Conservation (phyloP, 2,113 vertebrate species). For the Cheilinus undulatus region DNA sequence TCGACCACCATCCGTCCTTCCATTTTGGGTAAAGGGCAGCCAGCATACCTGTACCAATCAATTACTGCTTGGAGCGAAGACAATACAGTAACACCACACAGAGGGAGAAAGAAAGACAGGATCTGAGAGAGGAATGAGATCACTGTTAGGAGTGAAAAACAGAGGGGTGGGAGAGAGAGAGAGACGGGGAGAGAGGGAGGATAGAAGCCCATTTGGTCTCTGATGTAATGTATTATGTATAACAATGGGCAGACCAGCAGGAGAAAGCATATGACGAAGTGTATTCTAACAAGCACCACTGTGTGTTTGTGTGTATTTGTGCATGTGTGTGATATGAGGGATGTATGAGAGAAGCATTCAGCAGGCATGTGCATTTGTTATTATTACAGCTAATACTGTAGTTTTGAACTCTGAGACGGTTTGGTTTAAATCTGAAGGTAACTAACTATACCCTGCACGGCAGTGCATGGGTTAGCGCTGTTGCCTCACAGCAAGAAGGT, state of each 20-base stretch:
- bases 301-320: background rate
- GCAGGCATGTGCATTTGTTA: background rate
- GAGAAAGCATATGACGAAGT: conserved; percentile 60
- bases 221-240: conserved; percentile 79
- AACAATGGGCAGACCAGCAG: conserved; percentile 56
- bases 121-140: conserved; percentile 24
- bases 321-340: background rate
- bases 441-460: too few species aligned
- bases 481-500: too few species aligned
- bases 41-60: conserved; percentile 54
- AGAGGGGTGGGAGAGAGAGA: conserved; percentile 15
- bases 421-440: too few species aligned
- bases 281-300: conserved; percentile 28
- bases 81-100: conserved; percentile 22
- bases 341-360: background rate
- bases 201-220: conserved; percentile 63
- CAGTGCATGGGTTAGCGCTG: too few species aligned
- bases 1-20: conserved; percentile 38
- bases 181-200: background rate
- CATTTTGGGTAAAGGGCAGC: conserved; percentile 35
- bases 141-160: conserved; percentile 15
- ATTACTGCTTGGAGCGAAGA: conserved; percentile 26
- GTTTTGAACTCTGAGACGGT: too few species aligned
- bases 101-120: conserved; percentile 12
- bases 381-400: background rate